These are phyloP conservation scores for Nymphalis c-album DNA, from an alignment of 2,888 invertebrate species.

Conservation along the genomic window DNA sequence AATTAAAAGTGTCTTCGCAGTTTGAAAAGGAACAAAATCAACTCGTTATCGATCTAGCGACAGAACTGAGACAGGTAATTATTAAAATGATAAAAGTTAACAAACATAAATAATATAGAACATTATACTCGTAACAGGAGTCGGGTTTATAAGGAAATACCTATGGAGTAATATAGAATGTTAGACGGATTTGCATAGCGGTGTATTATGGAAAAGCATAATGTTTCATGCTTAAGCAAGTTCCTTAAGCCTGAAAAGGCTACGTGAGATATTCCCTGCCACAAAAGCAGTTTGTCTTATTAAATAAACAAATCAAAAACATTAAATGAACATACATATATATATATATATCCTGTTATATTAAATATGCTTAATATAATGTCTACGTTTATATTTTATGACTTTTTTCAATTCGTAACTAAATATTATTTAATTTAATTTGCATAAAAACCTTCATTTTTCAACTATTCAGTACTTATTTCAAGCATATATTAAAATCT, in stretches of 20 bases:
- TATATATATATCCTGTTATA: too few relatives aligned
- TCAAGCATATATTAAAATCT: too few relatives aligned
- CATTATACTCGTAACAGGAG: too few relatives aligned
- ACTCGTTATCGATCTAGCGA: constrained; percentile 83
- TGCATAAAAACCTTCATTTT: too few relatives aligned
- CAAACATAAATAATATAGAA: background rate
- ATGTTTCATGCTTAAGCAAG: constrained; percentile 5
- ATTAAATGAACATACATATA: too few relatives aligned
- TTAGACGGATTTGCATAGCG: constrained; percentile 3
- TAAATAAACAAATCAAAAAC: too few relatives aligned
- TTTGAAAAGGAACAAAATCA: constrained; percentile 82
- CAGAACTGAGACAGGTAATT: constrained; percentile 82
- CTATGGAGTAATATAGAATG: background rate
- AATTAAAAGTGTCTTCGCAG: constrained; percentile 76
- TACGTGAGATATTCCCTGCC: background rate
- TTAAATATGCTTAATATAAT: too few relatives aligned
- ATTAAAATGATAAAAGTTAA: background rate
- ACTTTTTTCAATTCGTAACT: too few relatives aligned
- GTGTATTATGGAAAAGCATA: constrained; percentile 1
- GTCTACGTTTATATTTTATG: too few relatives aligned
- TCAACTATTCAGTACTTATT: too few relatives aligned
- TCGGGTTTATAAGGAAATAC: background rate
- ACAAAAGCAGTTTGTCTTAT: too few relatives aligned
- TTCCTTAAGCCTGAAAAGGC: constrained; percentile 2
- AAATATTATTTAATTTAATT: too few relatives aligned